These are phyloP conservation scores for Scaptomyza polygonia DNA, from an alignment of 2,888 invertebrate species.

Conservation along the genomic window DNA sequence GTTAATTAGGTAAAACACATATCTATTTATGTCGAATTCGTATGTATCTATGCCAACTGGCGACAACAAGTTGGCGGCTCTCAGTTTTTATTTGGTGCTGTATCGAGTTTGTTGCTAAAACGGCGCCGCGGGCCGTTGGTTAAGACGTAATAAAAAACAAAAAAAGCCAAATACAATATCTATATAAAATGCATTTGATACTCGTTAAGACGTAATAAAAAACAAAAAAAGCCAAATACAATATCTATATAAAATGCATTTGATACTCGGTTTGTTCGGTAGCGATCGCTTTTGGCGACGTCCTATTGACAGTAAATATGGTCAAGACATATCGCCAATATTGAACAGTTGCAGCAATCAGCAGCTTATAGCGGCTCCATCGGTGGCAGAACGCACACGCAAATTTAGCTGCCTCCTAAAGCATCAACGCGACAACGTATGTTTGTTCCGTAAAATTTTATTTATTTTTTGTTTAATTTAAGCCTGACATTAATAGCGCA, in stretches of 20 bases:
- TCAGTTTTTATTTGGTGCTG: background rate
- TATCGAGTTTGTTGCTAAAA: background rate
- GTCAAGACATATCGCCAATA: background rate
- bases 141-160: background rate
- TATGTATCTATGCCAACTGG: background rate
- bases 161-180: too few species aligned
- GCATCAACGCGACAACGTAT: conserved; percentile 55
- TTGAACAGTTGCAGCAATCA: background rate
- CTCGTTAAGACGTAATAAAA: too few species aligned
- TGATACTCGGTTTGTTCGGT: conserved; percentile 20
- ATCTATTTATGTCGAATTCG: background rate
- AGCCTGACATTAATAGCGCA: too few species aligned
- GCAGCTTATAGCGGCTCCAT: conserved; percentile 14
- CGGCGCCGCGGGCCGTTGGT: background rate
- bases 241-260: too few species aligned
- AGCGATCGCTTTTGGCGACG: conserved; percentile 3
- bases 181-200: too few species aligned
- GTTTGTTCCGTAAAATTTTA: conserved; percentile 14
- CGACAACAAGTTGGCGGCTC: background rate
- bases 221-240: too few species aligned
- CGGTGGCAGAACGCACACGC: conserved; percentile 80
- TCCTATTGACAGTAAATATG: background rate
- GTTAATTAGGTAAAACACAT: conserved; percentile 21
- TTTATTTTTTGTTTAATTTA: too few species aligned
- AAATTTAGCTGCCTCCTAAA: conserved; percentile 79